Evolutionary conservation across 2,888 invertebrate genomes (phyloP), one percentile per base, ranked within the genome.

Genomic region (Drosophila falleni): DNA sequence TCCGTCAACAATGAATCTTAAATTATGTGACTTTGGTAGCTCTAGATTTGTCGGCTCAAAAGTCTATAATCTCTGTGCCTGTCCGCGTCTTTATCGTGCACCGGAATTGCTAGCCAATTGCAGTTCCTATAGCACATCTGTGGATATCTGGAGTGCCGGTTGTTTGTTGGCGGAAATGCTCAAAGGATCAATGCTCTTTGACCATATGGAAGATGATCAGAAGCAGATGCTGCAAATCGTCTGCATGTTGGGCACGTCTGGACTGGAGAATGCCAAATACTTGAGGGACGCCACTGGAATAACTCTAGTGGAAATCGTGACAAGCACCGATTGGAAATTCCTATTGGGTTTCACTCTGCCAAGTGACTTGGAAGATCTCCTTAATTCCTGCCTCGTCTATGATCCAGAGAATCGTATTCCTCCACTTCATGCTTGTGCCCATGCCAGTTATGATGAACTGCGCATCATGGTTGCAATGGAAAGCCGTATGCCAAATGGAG

Each of bases 81-180:
- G 94, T 98, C 99, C 99, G 92, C 97, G 98, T 87, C 97, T 97
- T 93, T 99, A 99, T 94, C 96, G 99, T 90, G 99, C 99, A 84
- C 99, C 99, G 44, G 99, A 99, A 94, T 96, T 99, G 91, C 99
- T 99, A 93, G 99, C 99, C 94, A 98, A 99, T 92, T 98, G 98
- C 92, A 98, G 97, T 89, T 96, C 97, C 93, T 98, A 98, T 93
- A 97, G 97, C 85, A 97, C 97, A 89, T 97, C 96, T 94, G 98
- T 98, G 91, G 98, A 98, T 97, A 91, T 99, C 77, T 99, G 99
- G 99, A 98, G 98, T 92, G 98, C 99, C 73, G 99, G 99, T 62
- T 99, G 99, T 93, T 99, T 99, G 39, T 94, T 99, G 91, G 99
- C 99, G 65, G 99, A 99, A 93, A 94, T 99, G 88, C 94, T 99